phyloP scores from a whole-genome alignment of 2,888 invertebrate genomes.

The Watsonalla binaria region DNA sequence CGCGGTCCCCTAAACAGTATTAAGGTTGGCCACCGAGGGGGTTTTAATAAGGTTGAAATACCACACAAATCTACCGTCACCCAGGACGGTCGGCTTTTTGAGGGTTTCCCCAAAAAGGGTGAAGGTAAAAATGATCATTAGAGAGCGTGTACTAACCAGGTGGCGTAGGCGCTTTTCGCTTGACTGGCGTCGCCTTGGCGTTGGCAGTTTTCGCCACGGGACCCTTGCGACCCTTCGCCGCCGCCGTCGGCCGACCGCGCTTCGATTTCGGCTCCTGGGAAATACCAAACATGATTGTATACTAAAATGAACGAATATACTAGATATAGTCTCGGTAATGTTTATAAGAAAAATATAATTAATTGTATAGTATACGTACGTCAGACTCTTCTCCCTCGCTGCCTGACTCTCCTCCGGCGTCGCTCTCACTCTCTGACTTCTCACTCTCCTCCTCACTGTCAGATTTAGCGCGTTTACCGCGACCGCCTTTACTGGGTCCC shows the following conservation, averaged over 20 bases:
- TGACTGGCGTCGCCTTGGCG: constrained; percentile 66
- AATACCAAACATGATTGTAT: neutral
- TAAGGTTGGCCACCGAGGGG: no score
- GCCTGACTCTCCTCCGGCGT: constrained; percentile 51
- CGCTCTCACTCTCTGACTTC: constrained; percentile 70
- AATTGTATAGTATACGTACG: constrained; percentile 40
- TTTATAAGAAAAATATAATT: neutral
- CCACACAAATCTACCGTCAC: no score
- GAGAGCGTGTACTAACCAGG: constrained; percentile 42
- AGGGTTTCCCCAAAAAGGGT: no score
- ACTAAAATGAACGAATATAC: no score
- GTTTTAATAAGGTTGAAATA: no score
- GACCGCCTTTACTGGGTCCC: constrained; percentile 41
- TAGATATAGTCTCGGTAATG: no score
- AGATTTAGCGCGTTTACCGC: constrained; percentile 60
- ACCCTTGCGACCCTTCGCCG: constrained; percentile 62
- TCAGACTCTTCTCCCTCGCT: constrained; percentile 72
- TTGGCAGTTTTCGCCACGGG: constrained; percentile 51
- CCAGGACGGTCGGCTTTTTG: no score
- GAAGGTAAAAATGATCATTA: no score
- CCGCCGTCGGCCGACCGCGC: constrained; percentile 55
- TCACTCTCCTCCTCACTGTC: constrained; percentile 75
- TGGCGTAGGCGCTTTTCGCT: constrained; percentile 73
- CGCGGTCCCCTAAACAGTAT: no score
- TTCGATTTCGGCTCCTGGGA: constrained; percentile 68